Percentiles rank a stretch among this genome's conserved stretches.
Evolutionary conservation across 2,113 vertebrate species (phyloP).

Genomic region (Ochotona princeps): DNA sequence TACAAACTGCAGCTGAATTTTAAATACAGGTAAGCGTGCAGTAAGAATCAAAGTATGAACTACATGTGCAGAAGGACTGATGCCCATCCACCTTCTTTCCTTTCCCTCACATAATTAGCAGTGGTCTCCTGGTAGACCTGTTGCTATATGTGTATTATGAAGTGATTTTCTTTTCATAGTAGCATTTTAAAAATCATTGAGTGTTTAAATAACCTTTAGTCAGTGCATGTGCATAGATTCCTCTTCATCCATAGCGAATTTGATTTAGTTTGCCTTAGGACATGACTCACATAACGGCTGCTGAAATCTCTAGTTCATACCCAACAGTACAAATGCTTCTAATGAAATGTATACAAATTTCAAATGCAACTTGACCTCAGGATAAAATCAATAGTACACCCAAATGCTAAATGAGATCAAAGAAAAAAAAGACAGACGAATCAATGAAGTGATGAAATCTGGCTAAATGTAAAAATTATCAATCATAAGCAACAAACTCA

Average conservation of each 20-base stretch:
- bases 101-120: neutral
- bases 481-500: constrained; percentile 47
- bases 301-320: neutral
- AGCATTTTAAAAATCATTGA: constrained; percentile 19
- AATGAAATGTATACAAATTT: constrained; percentile 43
- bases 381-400: constrained; percentile 64
- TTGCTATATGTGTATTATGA: neutral
- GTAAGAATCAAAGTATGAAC: neutral
- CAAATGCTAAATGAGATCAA: constrained; percentile 74
- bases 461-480: constrained; percentile 67
- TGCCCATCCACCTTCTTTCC: neutral
- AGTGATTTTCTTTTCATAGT: neutral
- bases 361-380: constrained; percentile 64
- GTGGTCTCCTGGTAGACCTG: neutral
- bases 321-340: constrained; percentile 19
- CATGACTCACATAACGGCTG: neutral
- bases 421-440: constrained; percentile 58
- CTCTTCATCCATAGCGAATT: neutral
- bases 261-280: neutral
- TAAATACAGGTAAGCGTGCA: neutral
- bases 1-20: neutral
- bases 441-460: constrained; percentile 70
- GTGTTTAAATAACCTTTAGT: constrained; percentile 48
- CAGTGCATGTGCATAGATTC: constrained; percentile 13
- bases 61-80: neutral